These are phyloP conservation scores for Meloidogyne floridensis DNA, from an alignment of 1,140 invertebrate species.

Conservation along the genomic window DNA sequence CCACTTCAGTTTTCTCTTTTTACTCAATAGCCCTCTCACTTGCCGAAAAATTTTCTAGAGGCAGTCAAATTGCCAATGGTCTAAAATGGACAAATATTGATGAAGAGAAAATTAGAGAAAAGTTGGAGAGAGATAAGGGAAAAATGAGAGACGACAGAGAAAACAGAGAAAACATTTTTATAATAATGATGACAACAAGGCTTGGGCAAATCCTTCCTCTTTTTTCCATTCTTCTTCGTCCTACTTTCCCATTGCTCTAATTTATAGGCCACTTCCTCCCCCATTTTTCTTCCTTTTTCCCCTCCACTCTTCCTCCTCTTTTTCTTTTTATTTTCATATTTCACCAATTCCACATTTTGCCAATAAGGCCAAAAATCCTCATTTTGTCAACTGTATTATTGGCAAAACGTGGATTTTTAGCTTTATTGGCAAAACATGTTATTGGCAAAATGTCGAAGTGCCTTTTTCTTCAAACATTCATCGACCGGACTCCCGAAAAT, in stretches of 20 bases:
- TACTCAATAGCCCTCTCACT: neutral
- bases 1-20: neutral
- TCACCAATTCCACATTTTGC: too few species aligned
- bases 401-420: too few species aligned
- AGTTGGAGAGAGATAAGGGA: neutral
- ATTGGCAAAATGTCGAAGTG: too few species aligned
- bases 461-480: neutral
- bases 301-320: too few species aligned
- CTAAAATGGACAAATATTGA: neutral
- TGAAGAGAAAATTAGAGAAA: neutral
- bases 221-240: conserved; percentile 12
- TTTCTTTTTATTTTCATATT: too few species aligned
- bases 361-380: too few species aligned
- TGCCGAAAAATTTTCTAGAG: neutral
- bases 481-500: neutral
- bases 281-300: neutral
- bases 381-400: too few species aligned
- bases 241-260: neutral
- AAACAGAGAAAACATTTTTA: neutral
- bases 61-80: neutral
- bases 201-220: neutral
- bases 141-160: neutral
- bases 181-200: neutral
- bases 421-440: too few species aligned
- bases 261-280: neutral